Evolutionary conservation across 2,888 invertebrate species (phyloP), one percentile per base, ranked within the genome.

Genomic region (Branchipolynoe longqiensis): DNA sequence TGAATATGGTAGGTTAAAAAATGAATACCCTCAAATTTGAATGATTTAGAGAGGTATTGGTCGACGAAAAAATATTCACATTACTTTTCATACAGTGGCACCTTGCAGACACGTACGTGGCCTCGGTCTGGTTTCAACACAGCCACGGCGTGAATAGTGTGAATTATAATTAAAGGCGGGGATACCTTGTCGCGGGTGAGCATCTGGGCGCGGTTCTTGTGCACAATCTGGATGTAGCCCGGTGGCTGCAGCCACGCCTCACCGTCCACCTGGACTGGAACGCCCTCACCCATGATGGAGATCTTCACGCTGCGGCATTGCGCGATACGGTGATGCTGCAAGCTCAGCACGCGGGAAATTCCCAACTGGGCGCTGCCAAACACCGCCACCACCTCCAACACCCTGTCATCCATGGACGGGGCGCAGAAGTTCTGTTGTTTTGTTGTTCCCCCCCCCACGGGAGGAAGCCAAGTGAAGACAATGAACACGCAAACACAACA

Each of bases 221-320:
- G 99, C 90, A 98, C 96, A 89, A 99, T 98, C 85, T 98, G 95
- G 89, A 99, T 98, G 93, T 98, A 97, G 56, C 99, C 99, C 0
- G 99, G 98, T 0, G 98, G 98, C 94, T 99, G 99, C 59, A 98
- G 95, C 99, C 99, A 99, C 0, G 99, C 98, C 94, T 99, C 99
- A 0, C 99, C 99, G 92, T 99, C 99, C 59, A 98, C 98, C 94
- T 97, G 97, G 83, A 98, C 97, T 0, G 98, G 98, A 28, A 98
- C 97, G 82, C 98, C 97, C 94, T 95, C 94, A 96, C 98, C 98
- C 90, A 98, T 95, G 91, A 99, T 98, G 92, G 97, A 98, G 89
- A 99, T 98, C 94, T 98, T 98, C 1, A 99, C 97, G 58, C 97
- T 97, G 90, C 98, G 96, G 93, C 99, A 99, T 92, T 94, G 99